Evolutionary conservation across 2,888 invertebrate genomes (phyloP), one percentile per base, ranked within the genome.

Genomic region (Brachyopa scutellaris): DNA sequence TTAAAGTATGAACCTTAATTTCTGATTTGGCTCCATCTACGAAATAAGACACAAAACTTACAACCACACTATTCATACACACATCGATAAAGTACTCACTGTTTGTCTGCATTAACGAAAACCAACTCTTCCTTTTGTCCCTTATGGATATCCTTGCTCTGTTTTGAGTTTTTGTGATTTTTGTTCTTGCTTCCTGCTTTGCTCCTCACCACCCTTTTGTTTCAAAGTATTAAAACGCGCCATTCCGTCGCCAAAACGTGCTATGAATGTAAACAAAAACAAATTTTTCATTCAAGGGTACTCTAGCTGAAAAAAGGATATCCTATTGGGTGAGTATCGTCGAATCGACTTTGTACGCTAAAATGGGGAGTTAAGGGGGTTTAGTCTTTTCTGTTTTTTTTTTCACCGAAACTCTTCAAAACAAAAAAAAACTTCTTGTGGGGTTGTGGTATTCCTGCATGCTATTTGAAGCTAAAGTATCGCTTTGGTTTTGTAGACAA

Each of bases 181-280:
- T 67, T 53, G 42, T 53, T 47, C 38, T 42, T 67, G 38, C 23
- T 15, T 13, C 42, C 51, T 49, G 74, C 31, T 57, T 67, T 59
- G 8, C 21, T 33, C 42, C n/a, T n/a, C n/a, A n/a, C n/a, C n/a
- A n/a, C n/a, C 26, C 6, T 26, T 62, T 69, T 66, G 66, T 47
- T 61, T 55, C 36, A 26, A 19, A 69, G 69, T 69, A 69, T 40
- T 72, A 66, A 66, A 73, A 72, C 57, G 73, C 79, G 79, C 47
- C 80, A 76, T 55, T 62, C 40, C 23, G 74, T 74, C 80, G 80
- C 80, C 76, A 62, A 57, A 69, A 74, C 80, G 76, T 76, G 80
- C 62, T 51, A 42, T 64, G 80, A 80, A 67, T 76, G 80, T 80
- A 80, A 80, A 80, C 80, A 80, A 80, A 80, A 76, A 76, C 66